Conservation (phyloP, 1,140 invertebrate genomes). For the Drosophila chauvacae region DNA sequence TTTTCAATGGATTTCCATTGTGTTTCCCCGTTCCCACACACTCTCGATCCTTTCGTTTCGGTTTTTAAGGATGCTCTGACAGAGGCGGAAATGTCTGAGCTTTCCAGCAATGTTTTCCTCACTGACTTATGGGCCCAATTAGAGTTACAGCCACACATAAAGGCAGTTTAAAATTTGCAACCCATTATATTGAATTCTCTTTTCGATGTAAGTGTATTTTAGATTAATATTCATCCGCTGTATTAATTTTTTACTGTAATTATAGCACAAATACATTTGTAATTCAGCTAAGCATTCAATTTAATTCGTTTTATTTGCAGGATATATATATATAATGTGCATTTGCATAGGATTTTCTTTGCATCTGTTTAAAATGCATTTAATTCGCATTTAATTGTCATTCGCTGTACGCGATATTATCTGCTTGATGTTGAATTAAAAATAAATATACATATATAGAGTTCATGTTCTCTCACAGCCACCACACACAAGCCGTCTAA, state of each 20-base stretch:
- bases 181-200: not conserved
- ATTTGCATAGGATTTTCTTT: slow-evolving; percentile 12
- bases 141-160: not conserved
- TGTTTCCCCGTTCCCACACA: slow-evolving; percentile 5
- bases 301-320: slow-evolving; percentile 4
- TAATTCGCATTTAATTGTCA: slow-evolving; percentile 14
- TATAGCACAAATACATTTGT: slow-evolving; percentile 7
- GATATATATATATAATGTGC: not conserved
- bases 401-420: slow-evolving; percentile 10
- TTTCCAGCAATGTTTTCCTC: not conserved
- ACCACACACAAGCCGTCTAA: not conserved
- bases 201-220: not conserved
- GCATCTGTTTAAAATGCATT: slow-evolving; percentile 8
- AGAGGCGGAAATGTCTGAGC: not conserved
- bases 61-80: slow-evolving; percentile 13
- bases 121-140: not conserved
- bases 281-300: slow-evolving; percentile 6
- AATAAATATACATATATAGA: not conserved
- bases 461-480: not conserved
- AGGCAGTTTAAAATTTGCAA: not conserved
- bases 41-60: not conserved
- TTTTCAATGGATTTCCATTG: slow-evolving; percentile 23
- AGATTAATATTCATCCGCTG: not conserved
- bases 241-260: slow-evolving; percentile 1
- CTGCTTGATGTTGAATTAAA: slow-evolving; percentile 8